These are phyloP conservation scores for Eucriotettix oculatus DNA, from an alignment of 2,888 invertebrate species.

Conservation along the genomic window DNA sequence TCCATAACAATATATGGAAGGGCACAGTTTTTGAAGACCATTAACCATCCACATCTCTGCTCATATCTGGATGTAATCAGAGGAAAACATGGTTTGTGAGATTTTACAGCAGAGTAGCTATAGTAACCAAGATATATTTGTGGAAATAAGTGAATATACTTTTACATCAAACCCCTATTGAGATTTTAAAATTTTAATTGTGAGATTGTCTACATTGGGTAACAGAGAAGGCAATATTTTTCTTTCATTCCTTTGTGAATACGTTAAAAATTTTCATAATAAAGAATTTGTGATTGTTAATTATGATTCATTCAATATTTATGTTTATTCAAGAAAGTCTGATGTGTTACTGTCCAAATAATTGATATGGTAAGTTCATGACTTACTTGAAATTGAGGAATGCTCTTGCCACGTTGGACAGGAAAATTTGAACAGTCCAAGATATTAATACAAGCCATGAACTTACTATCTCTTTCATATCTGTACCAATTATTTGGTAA, in stretches of 20 bases:
- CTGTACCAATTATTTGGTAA: too few relatives aligned
- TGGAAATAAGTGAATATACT: not conserved
- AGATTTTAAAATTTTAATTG: not conserved
- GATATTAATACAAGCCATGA: too few relatives aligned
- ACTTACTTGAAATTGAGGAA: too few relatives aligned
- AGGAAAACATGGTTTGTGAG: constrained; percentile 73
- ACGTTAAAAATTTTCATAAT: too few relatives aligned
- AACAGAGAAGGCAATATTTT: not conserved
- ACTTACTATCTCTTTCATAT: too few relatives aligned
- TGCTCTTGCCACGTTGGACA: not conserved
- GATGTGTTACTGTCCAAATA: too few relatives aligned
- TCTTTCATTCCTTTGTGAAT: too few relatives aligned
- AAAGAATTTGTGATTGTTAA: too few relatives aligned
- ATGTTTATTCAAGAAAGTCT: too few relatives aligned
- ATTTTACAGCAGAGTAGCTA: too few relatives aligned
- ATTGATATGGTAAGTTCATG: too few relatives aligned
- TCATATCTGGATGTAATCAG: constrained; percentile 81
- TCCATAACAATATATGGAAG: constrained; percentile 85
- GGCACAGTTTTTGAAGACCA: constrained; percentile 64
- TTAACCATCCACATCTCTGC: constrained; percentile 68
- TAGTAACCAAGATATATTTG: not conserved
- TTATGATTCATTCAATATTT: too few relatives aligned
- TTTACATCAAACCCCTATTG: not conserved
- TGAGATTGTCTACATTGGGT: not conserved
- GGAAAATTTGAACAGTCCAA: not conserved